Conservation (phyloP, 2,113 vertebrate species). For the Nicator chloris region DNA sequence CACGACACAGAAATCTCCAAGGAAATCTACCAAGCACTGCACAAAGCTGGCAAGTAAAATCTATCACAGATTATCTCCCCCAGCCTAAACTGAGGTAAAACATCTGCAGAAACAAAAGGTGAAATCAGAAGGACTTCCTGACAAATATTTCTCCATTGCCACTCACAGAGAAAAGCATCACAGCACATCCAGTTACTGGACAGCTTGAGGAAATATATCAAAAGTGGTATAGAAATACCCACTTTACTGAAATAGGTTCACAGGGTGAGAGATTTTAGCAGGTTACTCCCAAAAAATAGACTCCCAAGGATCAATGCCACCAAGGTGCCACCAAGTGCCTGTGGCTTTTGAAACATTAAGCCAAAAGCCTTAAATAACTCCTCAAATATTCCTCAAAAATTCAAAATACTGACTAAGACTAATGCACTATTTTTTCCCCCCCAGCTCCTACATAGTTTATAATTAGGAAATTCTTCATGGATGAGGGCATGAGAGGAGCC, state of each 20-base stretch:
- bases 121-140: neutral
- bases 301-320: neutral
- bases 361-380: neutral
- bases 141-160: neutral
- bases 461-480: neutral
- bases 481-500: neutral
- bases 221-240: neutral
- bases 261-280: neutral
- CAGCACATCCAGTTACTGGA: neutral
- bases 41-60: neutral
- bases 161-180: neutral
- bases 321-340: neutral
- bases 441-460: neutral
- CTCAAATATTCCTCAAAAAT: neutral
- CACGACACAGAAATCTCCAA: accelerated
- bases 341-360: neutral
- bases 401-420: neutral
- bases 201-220: neutral
- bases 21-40: neutral
- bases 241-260: neutral
- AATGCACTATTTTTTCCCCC: neutral
- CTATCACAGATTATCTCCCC: neutral
- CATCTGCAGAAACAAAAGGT: neutral
- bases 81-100: neutral
- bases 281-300: neutral